These are phyloP conservation scores for Ctenopoma kingsleyae DNA, from an alignment of 2,797 vertebrate genomes.

Conservation along the genomic window DNA sequence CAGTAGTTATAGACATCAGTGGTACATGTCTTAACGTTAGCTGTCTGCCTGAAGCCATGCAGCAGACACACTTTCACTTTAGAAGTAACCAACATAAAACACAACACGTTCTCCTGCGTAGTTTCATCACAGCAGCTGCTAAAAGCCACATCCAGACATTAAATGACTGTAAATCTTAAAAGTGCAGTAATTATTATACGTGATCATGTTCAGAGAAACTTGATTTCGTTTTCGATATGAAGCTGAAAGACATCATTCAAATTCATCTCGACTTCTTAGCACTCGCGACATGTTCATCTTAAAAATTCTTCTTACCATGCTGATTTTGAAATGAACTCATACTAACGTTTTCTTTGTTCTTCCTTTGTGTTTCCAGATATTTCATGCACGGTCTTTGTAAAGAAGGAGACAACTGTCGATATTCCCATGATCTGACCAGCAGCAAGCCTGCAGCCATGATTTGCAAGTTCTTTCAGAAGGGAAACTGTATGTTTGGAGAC, in stretches of 20 bases:
- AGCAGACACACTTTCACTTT: not conserved
- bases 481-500: conserved; percentile 96
- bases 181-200: not conserved
- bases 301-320: not conserved
- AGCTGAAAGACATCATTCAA: conserved; percentile 12
- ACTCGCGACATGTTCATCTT: not conserved
- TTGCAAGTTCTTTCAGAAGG: conserved; percentile 98
- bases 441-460: conserved; percentile 91
- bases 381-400: conserved; percentile 99
- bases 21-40: too few species aligned
- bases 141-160: not conserved
- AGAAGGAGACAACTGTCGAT: conserved; percentile 97
- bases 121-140: not conserved
- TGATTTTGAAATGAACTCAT: not conserved
- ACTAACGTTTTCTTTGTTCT: not conserved
- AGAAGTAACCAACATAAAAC: not conserved
- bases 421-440: conserved; percentile 94
- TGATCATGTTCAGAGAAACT: not conserved
- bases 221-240: not conserved
- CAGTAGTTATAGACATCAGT: not conserved
- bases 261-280: not conserved
- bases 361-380: conserved; percentile 84
- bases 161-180: not conserved
- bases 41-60: not conserved
- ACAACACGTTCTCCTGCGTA: not conserved